Evolutionary conservation across 2,113 vertebrate genomes (phyloP).

Genomic region (Ardeotis arabs): DNA sequence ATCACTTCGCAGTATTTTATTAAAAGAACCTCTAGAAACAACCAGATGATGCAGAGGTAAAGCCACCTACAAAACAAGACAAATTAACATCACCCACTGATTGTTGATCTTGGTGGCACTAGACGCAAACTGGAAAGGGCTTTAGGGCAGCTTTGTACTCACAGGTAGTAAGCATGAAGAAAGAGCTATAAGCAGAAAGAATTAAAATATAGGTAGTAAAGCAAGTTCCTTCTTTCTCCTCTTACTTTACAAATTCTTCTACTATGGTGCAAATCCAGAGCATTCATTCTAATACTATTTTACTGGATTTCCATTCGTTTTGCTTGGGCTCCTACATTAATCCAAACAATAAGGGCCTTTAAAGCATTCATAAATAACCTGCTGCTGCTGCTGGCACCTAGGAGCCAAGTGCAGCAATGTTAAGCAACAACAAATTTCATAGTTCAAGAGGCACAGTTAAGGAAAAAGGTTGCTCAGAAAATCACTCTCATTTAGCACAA

Average conservation of each 20-base stretch:
- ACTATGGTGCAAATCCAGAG: constrained; percentile 45
- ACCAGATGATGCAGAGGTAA: constrained; percentile 12
- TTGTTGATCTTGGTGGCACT: constrained; percentile 37
- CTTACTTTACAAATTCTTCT: constrained; percentile 32
- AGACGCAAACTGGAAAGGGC: constrained; percentile 26
- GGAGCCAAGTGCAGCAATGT: constrained; percentile 71
- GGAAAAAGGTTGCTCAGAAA: constrained; percentile 80
- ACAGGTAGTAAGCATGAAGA: not conserved
- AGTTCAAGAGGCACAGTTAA: constrained; percentile 84
- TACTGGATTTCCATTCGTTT: constrained; percentile 78
- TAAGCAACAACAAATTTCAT: constrained; percentile 85
- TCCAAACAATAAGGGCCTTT: constrained; percentile 82
- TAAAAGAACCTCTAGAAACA: not conserved
- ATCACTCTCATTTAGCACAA: constrained; percentile 81
- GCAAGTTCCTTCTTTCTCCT: not conserved
- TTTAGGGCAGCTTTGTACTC: constrained; percentile 39
- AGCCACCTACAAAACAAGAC: constrained; percentile 45
- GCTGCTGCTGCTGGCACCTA: constrained; percentile 81
- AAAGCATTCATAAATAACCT: constrained; percentile 84
- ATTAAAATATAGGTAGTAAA: not conserved
- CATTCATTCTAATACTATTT: constrained; percentile 69
- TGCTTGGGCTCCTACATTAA: constrained; percentile 78
- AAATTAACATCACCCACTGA: constrained; percentile 33
- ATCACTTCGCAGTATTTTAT: not conserved
- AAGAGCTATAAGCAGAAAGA: not conserved